These are phyloP conservation scores for Drosophila miranda DNA, from an alignment of 1,140 invertebrate genomes.

Conservation along the genomic window DNA sequence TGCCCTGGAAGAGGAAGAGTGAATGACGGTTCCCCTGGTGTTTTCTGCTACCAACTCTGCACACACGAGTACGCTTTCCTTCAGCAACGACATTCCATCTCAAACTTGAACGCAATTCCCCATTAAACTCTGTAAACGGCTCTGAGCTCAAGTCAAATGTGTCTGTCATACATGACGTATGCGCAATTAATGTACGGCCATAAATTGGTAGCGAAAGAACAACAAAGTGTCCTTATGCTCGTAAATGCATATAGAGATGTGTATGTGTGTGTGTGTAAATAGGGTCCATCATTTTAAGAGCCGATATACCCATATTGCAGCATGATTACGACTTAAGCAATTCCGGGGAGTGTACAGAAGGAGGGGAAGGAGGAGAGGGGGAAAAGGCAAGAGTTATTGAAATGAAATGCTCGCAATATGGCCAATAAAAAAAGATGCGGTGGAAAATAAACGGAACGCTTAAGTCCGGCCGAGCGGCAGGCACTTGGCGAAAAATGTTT, in stretches of 20 bases:
- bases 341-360: slow-evolving; percentile 8
- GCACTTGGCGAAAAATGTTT: slow-evolving; percentile 68
- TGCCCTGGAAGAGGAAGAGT: not conserved
- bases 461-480: slow-evolving; percentile 44
- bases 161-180: slow-evolving; percentile 62
- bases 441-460: slow-evolving; percentile 60
- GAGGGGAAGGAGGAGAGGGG: not conserved
- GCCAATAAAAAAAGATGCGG: slow-evolving; percentile 73
- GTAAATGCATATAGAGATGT: slow-evolving; percentile 1
- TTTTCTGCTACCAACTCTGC: too few species aligned
- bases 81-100: too few species aligned
- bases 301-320: slow-evolving; percentile 64
- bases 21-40: not conserved
- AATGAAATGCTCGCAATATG: slow-evolving; percentile 71
- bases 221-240: slow-evolving; percentile 28
- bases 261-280: not conserved
- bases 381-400: slow-evolving; percentile 51
- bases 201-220: slow-evolving; percentile 53
- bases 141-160: slow-evolving; percentile 43
- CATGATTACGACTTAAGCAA: slow-evolving; percentile 68
- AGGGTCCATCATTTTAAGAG: slow-evolving; percentile 65
- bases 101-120: not conserved
- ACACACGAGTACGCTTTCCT: too few species aligned
- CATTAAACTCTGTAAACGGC: slow-evolving; percentile 4
- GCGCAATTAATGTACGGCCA: slow-evolving; percentile 69